Percentiles rank a stretch among this genome's conserved stretches.
phyloP scores from a whole-genome alignment of 2,888 invertebrate species.

The Ecliptopera silaceata region DNA sequence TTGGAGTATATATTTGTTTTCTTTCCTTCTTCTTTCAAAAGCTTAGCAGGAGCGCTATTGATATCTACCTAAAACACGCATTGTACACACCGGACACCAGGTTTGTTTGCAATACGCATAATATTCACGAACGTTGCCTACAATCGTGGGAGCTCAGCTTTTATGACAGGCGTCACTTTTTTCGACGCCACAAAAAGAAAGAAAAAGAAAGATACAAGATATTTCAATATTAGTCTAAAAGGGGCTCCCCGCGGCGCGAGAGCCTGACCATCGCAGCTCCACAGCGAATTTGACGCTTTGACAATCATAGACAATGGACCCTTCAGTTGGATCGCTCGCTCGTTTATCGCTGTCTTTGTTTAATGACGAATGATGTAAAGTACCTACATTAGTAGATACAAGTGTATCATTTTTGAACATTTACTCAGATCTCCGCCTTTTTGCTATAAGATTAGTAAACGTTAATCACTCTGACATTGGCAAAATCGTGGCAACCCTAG shows the following conservation, averaged over 20 bases:
- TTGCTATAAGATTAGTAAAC: no score
- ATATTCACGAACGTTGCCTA: slow-evolving; percentile 44
- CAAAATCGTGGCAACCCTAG: no score
- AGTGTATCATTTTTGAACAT: no score
- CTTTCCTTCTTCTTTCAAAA: slow-evolving; percentile 9
- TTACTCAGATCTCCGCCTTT: no score
- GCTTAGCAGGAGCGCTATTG: slow-evolving; percentile 20
- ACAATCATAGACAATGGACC: slow-evolving; percentile 30
- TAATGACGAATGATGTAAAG: no score
- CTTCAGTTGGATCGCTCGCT: neutral
- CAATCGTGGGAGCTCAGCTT: slow-evolving; percentile 56
- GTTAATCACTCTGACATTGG: no score
- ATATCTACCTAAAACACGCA: slow-evolving; percentile 8
- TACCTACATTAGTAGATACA: no score
- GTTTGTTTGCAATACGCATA: slow-evolving; percentile 56
- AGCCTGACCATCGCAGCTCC: slow-evolving; percentile 42
- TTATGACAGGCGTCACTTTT: slow-evolving; percentile 72
- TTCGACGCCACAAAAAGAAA: slow-evolving; percentile 52
- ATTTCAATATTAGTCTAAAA: slow-evolving; percentile 67
- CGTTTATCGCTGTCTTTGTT: neutral
- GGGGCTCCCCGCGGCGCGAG: slow-evolving; percentile 58
- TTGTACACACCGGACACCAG: slow-evolving; percentile 39
- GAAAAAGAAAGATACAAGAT: slow-evolving; percentile 63
- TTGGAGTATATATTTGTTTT: neutral
- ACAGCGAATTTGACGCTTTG: slow-evolving; percentile 46